These are phyloP conservation scores for Acanthosoma haemorrhoidale DNA, from an alignment of 2,888 invertebrate species.

Conservation along the genomic window DNA sequence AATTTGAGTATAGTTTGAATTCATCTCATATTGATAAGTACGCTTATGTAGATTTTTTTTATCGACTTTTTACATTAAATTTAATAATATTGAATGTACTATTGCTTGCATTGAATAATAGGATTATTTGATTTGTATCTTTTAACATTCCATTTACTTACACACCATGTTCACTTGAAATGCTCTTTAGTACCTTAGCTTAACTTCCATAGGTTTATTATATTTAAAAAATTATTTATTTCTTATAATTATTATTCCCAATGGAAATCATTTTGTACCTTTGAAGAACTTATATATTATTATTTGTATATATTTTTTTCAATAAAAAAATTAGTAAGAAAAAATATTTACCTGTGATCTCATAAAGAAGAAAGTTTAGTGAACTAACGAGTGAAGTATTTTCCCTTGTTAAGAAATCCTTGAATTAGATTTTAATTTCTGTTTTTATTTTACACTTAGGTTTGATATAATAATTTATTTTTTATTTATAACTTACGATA, in stretches of 20 bases:
- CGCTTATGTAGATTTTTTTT: neutral
- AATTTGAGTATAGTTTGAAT: neutral
- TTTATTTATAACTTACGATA: too few species aligned
- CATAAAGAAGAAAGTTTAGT: neutral
- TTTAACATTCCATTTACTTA: neutral
- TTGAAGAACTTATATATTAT: neutral
- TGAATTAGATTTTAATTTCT: neutral
- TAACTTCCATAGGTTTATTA: too few species aligned
- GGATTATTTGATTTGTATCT: neutral
- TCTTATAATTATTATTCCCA: neutral
- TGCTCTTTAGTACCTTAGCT: neutral
- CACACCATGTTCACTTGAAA: neutral
- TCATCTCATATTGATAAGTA: neutral
- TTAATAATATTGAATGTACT: too few species aligned
- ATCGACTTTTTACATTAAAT: neutral
- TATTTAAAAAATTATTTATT: neutral
- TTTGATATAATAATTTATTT: neutral
- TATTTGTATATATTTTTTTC: neutral
- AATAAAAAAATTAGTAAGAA: neutral
- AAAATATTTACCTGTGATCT: neutral
- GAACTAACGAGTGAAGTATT: neutral
- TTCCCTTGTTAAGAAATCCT: neutral
- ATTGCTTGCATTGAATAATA: neutral
- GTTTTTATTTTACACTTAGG: neutral
- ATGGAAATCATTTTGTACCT: neutral